Percentiles rank a stretch among this genome's conserved stretches.
Conservation (phyloP, 2,797 vertebrate species). For the Ctenopoma multispine region DNA sequence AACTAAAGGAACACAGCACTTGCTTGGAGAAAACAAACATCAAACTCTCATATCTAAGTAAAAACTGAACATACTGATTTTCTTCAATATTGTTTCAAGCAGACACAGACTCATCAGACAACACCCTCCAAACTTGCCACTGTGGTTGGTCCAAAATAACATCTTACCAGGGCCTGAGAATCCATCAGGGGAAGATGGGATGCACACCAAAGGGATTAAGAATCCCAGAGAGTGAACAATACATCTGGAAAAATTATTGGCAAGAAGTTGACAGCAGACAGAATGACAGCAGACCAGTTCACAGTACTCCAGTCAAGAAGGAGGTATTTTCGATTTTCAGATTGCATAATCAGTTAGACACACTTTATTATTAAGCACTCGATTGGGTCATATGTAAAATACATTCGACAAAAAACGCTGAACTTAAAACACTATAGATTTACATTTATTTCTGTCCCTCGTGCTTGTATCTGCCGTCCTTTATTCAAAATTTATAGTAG, state of each 20-base stretch:
- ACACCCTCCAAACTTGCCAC: slow-evolving; percentile 25
- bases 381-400: slow-evolving; percentile 1
- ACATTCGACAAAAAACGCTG: background rate
- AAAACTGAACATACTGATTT: too few species aligned
- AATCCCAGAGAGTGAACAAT: background rate
- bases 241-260: fast-evolving
- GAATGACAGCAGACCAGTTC: fast-evolving
- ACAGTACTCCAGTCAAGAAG: background rate
- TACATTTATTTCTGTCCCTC: background rate
- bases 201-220: slow-evolving; percentile 14
- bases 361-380: too few species aligned
- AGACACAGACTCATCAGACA: slow-evolving; percentile 1
- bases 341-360: background rate
- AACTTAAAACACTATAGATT: too few species aligned
- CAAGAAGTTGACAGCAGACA: background rate
- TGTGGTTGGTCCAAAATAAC: slow-evolving; percentile 38
- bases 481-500: too few species aligned
- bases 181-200: slow-evolving; percentile 42
- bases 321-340: slow-evolving; percentile 15
- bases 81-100: background rate
- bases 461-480: background rate
- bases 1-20: too few species aligned
- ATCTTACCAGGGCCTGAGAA: slow-evolving; percentile 11
- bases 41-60: too few species aligned
- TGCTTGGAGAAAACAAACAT: too few species aligned